These are phyloP conservation scores for Columba guinea DNA, from an alignment of 2,797 vertebrate genomes.

Conservation along the genomic window DNA sequence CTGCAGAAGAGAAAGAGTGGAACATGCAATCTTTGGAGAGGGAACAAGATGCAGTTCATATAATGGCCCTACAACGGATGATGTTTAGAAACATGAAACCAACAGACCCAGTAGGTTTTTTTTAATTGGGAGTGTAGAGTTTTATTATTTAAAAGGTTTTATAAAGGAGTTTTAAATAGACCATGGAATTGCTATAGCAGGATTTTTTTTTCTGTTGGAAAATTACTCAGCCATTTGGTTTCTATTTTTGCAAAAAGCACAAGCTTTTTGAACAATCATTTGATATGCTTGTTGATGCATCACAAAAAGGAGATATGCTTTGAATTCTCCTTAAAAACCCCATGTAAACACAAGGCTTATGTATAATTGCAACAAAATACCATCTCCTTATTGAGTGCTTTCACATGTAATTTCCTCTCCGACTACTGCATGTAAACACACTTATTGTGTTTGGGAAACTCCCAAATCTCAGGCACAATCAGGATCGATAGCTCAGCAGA, in stretches of 20 bases:
- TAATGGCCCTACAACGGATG: not conserved
- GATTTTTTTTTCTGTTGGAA: slow-evolving; percentile 67
- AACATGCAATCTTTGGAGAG: not conserved
- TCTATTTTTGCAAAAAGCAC: slow-evolving; percentile 77
- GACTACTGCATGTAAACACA: slow-evolving; percentile 84
- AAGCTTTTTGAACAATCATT: slow-evolving; percentile 79
- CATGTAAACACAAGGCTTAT: slow-evolving; percentile 88
- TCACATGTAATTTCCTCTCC: slow-evolving; percentile 81
- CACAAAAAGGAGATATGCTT: slow-evolving; percentile 83
- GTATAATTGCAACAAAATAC: slow-evolving; percentile 84
- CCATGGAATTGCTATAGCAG: slow-evolving; percentile 74
- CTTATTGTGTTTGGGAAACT: slow-evolving; percentile 79
- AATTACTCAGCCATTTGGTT: slow-evolving; percentile 84
- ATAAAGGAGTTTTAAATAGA: slow-evolving; percentile 80
- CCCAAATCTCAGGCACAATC: slow-evolving; percentile 59
- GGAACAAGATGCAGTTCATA: not conserved
- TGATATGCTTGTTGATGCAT: slow-evolving; percentile 86
- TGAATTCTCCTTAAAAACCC: slow-evolving; percentile 85
- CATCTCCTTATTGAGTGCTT: slow-evolving; percentile 79
- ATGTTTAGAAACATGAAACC: slow-evolving; percentile 73
- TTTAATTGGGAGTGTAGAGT: slow-evolving; percentile 58
- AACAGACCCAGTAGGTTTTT: slow-evolving; percentile 54
- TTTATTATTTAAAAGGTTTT: slow-evolving; percentile 82
- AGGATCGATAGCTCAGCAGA: slow-evolving; percentile 56
- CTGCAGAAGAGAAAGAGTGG: not conserved